Conservation (phyloP, 1,140 invertebrate genomes). For the Scaptodrosophila lebanonensis region DNA sequence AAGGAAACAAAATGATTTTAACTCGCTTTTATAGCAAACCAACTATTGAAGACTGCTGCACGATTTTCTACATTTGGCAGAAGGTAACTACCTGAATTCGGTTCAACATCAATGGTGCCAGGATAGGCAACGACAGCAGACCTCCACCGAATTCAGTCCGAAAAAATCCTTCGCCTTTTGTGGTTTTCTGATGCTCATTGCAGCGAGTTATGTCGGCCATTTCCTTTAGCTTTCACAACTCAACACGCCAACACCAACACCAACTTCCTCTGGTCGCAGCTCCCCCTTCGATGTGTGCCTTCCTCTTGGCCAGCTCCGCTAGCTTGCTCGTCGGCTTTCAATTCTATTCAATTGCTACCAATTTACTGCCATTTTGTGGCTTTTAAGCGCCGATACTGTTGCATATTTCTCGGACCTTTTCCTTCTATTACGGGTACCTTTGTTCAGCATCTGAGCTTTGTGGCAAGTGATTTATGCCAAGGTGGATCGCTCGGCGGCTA, state of each 20-base stretch:
- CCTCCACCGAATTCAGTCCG: too few species aligned
- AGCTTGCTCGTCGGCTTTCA: slow-evolving; percentile 43
- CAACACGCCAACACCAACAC: slow-evolving; percentile 28
- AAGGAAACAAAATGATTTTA: too few species aligned
- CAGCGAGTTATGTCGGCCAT: slow-evolving; percentile 34
- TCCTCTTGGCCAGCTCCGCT: slow-evolving; percentile 12
- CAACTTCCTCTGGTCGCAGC: neutral
- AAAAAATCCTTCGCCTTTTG: too few species aligned
- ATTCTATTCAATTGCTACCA: slow-evolving; percentile 48
- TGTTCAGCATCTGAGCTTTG: slow-evolving; percentile 5
- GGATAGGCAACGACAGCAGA: too few species aligned
- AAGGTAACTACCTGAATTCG: too few species aligned
- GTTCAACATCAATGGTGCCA: too few species aligned
- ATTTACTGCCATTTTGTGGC: slow-evolving; percentile 39
- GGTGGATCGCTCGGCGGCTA: slow-evolving; percentile 16
- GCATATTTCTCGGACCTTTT: slow-evolving; percentile 22
- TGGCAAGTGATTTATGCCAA: slow-evolving; percentile 36
- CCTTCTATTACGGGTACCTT: neutral
- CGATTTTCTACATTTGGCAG: too few species aligned
- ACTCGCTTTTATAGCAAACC: too few species aligned
- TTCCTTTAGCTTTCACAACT: slow-evolving; percentile 49
- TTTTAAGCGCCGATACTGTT: slow-evolving; percentile 6
- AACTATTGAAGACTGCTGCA: too few species aligned
- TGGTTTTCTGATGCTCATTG: slow-evolving; percentile 27
- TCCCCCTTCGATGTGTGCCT: slow-evolving; percentile 1